Conservation (phyloP, 2,113 vertebrate species). For the Eudyptes chrysolophus region DNA sequence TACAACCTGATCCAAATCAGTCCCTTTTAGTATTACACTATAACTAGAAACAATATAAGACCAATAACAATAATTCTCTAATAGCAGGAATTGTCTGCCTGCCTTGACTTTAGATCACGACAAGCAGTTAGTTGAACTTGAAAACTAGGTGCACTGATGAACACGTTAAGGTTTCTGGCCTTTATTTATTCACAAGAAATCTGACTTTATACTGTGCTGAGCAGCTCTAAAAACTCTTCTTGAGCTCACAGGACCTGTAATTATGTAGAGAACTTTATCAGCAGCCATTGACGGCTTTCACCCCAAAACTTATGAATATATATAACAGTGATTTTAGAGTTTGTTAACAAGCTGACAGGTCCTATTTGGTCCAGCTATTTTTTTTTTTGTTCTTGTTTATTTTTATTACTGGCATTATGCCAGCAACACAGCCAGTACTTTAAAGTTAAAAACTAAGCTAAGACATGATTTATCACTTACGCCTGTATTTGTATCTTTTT, state of each 20-base stretch:
- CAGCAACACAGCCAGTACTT: neutral
- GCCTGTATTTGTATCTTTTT: conserved; percentile 21
- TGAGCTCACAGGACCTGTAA: neutral
- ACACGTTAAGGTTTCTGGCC: neutral
- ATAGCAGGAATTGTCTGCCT: neutral
- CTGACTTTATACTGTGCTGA: neutral
- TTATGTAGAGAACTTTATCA: neutral
- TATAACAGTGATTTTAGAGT: neutral
- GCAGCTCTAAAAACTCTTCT: neutral
- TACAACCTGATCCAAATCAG: neutral
- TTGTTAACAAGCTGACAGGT: neutral
- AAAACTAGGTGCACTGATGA: neutral
- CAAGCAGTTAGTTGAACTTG: neutral
- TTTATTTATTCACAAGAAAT: neutral
- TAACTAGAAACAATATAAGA: neutral
- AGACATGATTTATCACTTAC: neutral
- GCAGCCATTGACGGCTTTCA: neutral
- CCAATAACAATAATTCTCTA: neutral
- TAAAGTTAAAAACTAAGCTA: neutral
- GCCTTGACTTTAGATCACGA: neutral
- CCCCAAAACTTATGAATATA: neutral
- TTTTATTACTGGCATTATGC: neutral
- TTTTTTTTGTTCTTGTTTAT: neutral
- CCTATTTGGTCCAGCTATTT: neutral
- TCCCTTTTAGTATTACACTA: neutral